Percentiles rank a stretch among this genome's conserved stretches.
Evolutionary conservation across 2,888 invertebrate species (phyloP).

Genomic region (Hemicrepidius hirtus): DNA sequence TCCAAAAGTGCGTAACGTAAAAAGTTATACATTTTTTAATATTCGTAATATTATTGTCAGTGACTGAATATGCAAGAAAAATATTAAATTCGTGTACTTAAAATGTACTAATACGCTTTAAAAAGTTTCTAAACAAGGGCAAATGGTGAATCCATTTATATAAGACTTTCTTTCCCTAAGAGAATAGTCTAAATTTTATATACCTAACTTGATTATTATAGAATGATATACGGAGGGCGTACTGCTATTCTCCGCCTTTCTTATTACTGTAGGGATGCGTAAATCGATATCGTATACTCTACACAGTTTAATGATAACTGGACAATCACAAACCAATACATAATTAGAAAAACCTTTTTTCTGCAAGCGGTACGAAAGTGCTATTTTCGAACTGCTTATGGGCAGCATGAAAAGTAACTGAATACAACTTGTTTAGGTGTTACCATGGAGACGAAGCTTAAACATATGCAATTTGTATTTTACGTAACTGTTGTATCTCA

Average conservation of each 20-base stretch:
- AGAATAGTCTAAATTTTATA: conserved; percentile 18
- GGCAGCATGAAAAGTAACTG: no score
- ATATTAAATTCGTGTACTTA: not conserved
- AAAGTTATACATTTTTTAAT: conserved; percentile 6
- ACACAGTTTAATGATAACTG: no score
- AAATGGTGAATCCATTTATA: conserved; percentile 5
- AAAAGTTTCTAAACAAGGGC: conserved; percentile 14
- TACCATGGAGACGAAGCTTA: no score
- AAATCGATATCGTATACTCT: no score
- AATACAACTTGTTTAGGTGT: no score
- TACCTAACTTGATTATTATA: conserved; percentile 8
- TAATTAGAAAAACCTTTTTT: not conserved
- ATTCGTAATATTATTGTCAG: not conserved
- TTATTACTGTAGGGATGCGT: not conserved
- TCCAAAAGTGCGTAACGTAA: no score
- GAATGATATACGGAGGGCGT: conserved; percentile 2
- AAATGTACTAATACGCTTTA: not conserved
- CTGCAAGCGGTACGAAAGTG: no score
- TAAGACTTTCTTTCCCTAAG: conserved; percentile 5
- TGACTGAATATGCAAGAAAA: not conserved
- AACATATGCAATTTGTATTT: no score
- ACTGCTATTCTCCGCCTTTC: not conserved
- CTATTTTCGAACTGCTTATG: no score
- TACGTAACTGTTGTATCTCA: no score
- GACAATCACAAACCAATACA: no score